Evolutionary conservation across 2,888 invertebrate genomes (phyloP).

Genomic region (Cheilosia scutellata): DNA sequence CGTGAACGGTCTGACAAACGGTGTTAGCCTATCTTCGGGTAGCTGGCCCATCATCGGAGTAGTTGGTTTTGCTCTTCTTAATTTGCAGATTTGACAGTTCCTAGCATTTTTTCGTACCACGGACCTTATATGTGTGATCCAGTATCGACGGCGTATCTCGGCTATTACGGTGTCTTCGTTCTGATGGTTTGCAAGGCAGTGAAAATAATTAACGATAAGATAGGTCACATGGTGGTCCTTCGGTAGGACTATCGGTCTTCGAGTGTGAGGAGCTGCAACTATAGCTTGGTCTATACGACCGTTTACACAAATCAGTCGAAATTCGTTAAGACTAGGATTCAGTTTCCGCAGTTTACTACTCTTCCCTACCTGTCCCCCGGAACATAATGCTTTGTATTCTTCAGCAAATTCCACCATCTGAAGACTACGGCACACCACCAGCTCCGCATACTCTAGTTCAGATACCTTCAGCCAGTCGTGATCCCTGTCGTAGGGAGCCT

Average conservation of each 20-base stretch:
- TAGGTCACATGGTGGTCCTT: background rate
- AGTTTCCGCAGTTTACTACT: background rate
- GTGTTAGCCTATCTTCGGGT: background rate
- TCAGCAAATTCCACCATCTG: background rate
- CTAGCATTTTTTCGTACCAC: background rate
- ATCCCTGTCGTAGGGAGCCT: too few species aligned
- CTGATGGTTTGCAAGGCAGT: constrained; percentile 7
- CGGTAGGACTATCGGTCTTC: background rate
- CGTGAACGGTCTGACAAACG: constrained; percentile 12
- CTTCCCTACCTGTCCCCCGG: background rate
- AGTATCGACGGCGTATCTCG: background rate
- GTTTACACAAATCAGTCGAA: background rate
- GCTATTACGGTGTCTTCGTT: background rate
- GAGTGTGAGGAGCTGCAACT: background rate
- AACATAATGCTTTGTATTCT: background rate
- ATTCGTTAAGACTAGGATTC: background rate
- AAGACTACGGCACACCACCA: background rate
- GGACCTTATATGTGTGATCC: background rate
- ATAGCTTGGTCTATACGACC: background rate
- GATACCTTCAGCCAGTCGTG: background rate
- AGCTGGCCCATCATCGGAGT: constrained; percentile 57
- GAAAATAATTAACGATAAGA: background rate
- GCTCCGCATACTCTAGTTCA: background rate
- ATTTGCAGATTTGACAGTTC: background rate
- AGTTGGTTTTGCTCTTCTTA: background rate